Evolutionary conservation across 35 echinoderm and acorn worm species (phyloP).

Genomic region (Lytechinus variegatus): DNA sequence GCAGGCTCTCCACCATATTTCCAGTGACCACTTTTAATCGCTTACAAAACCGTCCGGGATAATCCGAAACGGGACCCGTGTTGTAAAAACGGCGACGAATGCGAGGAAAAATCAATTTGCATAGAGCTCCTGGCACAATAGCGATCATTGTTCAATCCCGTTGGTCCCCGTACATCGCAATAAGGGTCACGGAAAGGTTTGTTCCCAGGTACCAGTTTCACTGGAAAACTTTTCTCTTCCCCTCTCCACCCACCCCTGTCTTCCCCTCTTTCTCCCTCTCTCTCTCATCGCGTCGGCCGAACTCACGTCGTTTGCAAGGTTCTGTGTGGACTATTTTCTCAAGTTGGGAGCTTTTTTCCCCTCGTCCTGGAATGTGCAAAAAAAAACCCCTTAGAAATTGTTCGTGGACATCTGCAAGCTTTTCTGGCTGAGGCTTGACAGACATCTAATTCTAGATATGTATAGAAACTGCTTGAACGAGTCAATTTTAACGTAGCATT

Average conservation of each 20-base stretch:
- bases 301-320: not conserved
- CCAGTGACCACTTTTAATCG: not conserved
- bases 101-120: constrained; percentile 24
- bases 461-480: no score
- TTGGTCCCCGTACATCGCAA: not conserved
- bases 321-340: no score
- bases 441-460: no score
- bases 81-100: not conserved
- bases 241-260: not conserved
- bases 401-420: no score
- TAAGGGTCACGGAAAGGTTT: not conserved
- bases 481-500: no score
- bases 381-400: no score
- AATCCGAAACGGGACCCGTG: not conserved
- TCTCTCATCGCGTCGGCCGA: not conserved
- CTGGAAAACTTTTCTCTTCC: constrained; percentile 19
- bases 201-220: not conserved
- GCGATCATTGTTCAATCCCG: not conserved
- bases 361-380: not conserved
- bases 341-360: no score
- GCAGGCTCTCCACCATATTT: no score
- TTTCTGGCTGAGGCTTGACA: no score
- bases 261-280: not conserved
- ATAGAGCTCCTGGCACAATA: constrained; percentile 33
- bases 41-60: not conserved